Evolutionary conservation across 1,140 invertebrate genomes (phyloP), one percentile per base, ranked within the genome.

Genomic region (Drosophila azteca): DNA sequence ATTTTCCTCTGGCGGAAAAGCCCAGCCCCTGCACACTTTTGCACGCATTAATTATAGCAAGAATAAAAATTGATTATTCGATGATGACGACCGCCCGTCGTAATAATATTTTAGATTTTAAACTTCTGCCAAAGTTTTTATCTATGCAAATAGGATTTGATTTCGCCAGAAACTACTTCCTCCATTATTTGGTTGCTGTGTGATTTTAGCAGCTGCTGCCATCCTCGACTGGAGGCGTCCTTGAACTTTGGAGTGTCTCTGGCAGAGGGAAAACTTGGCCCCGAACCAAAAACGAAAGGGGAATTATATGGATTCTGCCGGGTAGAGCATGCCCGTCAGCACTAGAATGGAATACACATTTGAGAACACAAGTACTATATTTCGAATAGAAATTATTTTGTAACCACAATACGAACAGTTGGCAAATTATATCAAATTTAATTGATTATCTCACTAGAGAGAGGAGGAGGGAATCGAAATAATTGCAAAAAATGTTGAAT

Each of bases 401-500:
- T 13, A n/a, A 46, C 43, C 63, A 46, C 65, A 24, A 24, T 26
- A 8, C 52, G 22, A 48, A 51, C 70, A 84, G 62, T 65, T 80
- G 80, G 48, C 49, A 59, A 63, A 62, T 57, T 50, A 85, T 80
- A 68, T 85, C 80, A 84, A 80, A 77, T 69, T 85, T 84, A 84
- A 84, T 84, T 84, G 77, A 80, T 76, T 62, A 62, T 46, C 1
- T 50, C 13, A 17, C 26, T 5, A 6, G 24, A 6, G 24, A 26
- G 5, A 26, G 24, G 17, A 20, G 17, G 15, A 11, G 17, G 50
- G 5, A 45, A 41, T 41, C 35, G 13, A 44, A 45, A 73, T 72
- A 64, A 45, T 49, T 53, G 45, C 68, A 29, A 7, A 53, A 17
- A 48, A 53, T 44, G 59, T 70, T 70, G 29, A 45, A 45, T 46